Percentiles rank a stretch among this genome's conserved stretches.
Evolutionary conservation across 2,113 vertebrate genomes (phyloP).

Genomic region (Cygnus buccinator): DNA sequence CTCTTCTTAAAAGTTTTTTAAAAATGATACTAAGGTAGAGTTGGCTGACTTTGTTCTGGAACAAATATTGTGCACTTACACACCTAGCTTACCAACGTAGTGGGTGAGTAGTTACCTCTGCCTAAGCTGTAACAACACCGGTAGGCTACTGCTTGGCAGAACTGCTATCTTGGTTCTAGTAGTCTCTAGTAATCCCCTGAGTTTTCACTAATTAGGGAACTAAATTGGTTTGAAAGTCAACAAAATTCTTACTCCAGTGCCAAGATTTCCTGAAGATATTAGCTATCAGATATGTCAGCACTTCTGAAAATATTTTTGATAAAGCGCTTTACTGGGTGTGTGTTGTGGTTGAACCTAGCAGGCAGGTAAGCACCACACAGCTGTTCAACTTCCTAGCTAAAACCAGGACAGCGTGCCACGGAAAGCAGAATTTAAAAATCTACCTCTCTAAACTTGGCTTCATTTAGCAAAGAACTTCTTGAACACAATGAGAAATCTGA

Average conservation of each 20-base stretch:
- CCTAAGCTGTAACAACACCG: neutral
- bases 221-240: neutral
- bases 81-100: fast-evolving
- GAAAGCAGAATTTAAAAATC: neutral
- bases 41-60: neutral
- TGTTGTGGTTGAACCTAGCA: too few relatives aligned
- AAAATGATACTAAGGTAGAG: neutral
- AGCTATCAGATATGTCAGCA: fast-evolving
- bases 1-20: neutral
- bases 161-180: neutral
- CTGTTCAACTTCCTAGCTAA: too few relatives aligned
- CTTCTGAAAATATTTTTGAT: neutral
- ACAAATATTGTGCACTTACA: neutral
- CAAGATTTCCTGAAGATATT: neutral
- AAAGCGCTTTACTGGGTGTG: neutral
- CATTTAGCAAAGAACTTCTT: neutral
- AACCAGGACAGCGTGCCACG: neutral
- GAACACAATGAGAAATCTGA: neutral
- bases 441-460: fast-evolving
- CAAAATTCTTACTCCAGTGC: neutral
- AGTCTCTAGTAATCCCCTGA: neutral
- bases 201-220: neutral
- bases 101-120: neutral
- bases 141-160: neutral
- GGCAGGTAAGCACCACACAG: too few relatives aligned